phyloP scores from a whole-genome alignment of 30 jellyfish, hydroid and myxozoan genomes.

The Pseudorhiza aurosa region DNA sequence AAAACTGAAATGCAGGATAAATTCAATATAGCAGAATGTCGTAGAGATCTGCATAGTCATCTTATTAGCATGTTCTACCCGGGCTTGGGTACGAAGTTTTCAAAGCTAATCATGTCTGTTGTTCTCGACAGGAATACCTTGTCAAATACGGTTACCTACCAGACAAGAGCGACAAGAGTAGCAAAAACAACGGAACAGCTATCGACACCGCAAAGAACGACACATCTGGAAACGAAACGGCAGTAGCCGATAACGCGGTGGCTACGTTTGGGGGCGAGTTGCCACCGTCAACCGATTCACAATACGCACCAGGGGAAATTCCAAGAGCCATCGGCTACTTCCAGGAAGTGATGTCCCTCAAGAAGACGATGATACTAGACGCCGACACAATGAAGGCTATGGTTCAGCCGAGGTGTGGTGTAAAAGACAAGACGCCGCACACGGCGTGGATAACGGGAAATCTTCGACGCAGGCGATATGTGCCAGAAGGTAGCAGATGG shows the following conservation, averaged over 20 bases:
- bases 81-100: too few species aligned
- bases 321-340: conserved; percentile 73
- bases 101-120: too few species aligned
- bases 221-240: conserved; percentile 9
- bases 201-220: conserved; percentile 3
- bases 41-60: too few species aligned
- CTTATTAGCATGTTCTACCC: too few species aligned
- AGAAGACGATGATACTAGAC: conserved; percentile 70
- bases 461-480: conserved; percentile 65
- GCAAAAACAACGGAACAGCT: not conserved
- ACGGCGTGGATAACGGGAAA: conserved; percentile 71
- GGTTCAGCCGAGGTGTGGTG: conserved; percentile 79
- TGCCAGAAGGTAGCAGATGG: conserved; percentile 68
- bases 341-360: conserved; percentile 75
- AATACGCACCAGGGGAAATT: conserved; percentile 48
- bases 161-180: conserved; percentile 4
- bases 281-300: not conserved
- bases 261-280: conserved; percentile 31
- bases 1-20: too few species aligned
- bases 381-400: conserved; percentile 38
- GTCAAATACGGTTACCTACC: conserved; percentile 72
- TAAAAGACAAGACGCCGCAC: conserved; percentile 78
- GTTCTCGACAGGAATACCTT: conserved; percentile 47
- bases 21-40: too few species aligned
- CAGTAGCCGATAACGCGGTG: conserved; percentile 45